Conservation (phyloP, 2,888 invertebrate species). For the Clostera curtula region DNA sequence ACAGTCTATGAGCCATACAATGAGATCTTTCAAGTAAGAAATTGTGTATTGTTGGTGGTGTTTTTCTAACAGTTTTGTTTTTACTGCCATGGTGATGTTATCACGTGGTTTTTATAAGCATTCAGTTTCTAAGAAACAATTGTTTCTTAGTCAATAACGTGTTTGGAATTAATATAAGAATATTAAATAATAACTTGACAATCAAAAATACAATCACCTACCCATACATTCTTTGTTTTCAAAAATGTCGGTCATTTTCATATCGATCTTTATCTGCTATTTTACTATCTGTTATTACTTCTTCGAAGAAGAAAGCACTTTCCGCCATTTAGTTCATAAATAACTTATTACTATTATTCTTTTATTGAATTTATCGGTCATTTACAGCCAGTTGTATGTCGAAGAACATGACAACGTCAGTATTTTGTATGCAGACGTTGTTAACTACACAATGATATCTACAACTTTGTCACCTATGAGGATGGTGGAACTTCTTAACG, state of each 20-base stretch:
- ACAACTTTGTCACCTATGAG: slow-evolving; percentile 86
- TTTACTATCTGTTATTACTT: no score
- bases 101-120: no score
- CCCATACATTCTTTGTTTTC: no score
- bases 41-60: not conserved
- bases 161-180: no score
- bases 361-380: slow-evolving; percentile 4
- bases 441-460: slow-evolving; percentile 93
- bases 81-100: no score
- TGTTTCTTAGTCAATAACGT: no score
- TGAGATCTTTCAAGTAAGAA: slow-evolving; percentile 60
- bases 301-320: no score
- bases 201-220: no score
- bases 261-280: no score
- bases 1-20: slow-evolving; percentile 43
- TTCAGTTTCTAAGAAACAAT: no score
- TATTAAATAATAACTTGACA: no score
- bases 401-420: slow-evolving; percentile 92
- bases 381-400: slow-evolving; percentile 87
- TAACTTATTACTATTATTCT: slow-evolving; percentile 2
- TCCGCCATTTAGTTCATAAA: not conserved
- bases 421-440: slow-evolving; percentile 94
- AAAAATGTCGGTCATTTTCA: no score
- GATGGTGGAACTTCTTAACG: slow-evolving; percentile 90
- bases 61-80: not conserved